phyloP scores from a whole-genome alignment of 2,888 invertebrate species.

The Tetranychus truncatus region DNA sequence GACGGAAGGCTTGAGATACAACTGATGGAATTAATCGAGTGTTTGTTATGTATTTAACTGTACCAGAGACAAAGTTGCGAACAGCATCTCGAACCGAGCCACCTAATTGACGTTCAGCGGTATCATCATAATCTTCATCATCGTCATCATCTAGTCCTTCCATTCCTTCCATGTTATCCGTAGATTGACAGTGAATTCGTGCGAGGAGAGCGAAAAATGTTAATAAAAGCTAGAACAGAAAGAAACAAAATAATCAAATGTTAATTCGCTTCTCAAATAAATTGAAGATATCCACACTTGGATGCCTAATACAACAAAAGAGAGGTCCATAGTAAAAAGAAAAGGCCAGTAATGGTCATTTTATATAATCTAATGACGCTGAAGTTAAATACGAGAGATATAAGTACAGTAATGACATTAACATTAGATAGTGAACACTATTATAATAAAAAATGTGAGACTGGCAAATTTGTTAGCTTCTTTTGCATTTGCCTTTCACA shows the following conservation, averaged over 20 bases:
- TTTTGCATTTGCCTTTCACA: too few species aligned
- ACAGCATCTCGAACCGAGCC: conserved; percentile 10
- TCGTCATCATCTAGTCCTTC: conserved; percentile 13
- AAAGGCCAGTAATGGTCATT: too few species aligned
- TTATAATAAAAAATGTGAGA: too few species aligned
- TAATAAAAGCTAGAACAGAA: background rate
- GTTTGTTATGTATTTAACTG: conserved; percentile 8
- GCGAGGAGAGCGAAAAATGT: background rate
- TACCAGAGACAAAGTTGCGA: conserved; percentile 2
- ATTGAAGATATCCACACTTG: background rate
- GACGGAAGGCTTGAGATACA: conserved; percentile 6
- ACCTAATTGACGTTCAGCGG: background rate
- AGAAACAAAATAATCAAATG: background rate
- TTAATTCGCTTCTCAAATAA: background rate
- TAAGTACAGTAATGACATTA: too few species aligned
- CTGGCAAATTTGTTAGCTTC: too few species aligned
- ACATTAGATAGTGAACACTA: too few species aligned
- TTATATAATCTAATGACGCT: too few species aligned
- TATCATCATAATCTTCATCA: conserved; percentile 9
- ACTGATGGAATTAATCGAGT: conserved; percentile 7
- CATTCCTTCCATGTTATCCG: conserved; percentile 4
- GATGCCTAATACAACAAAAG: background rate
- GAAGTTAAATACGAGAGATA: too few species aligned
- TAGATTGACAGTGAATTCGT: background rate
- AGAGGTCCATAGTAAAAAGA: too few species aligned